Base-by-base conservation (phyloP, 2,888 invertebrate species). In the Choristoneura rosaceana region DNA sequence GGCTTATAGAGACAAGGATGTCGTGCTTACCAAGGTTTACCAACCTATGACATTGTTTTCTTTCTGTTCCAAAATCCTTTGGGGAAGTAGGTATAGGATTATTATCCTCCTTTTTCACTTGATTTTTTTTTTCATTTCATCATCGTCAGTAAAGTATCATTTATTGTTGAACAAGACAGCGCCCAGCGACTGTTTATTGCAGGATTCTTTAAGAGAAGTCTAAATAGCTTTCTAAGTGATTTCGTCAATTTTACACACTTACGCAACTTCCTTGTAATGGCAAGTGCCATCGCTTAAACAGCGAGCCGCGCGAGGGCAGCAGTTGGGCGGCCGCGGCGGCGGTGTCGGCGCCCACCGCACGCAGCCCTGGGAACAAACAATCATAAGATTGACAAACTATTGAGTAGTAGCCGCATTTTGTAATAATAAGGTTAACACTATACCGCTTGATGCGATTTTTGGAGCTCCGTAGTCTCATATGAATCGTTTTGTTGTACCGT, bases 231-330 rank as follows among this genome's bases (percentile, higher is more conserved):
- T 43, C 12, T 10, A 12, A 12, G 3, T 12, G 12, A 43, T 12
- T 2, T 43, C 12, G 12, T 47, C 8, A 17, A 3, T 3, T 34
- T 14, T 8, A 4, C 4, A 38, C 38, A 64, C 93, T 89, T 77
- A 93, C 93, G 91, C 83, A 55, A 95, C 91, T 52, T 96, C 97
- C 76, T 96, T 95, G 82, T 96, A 97, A 68, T 94, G 91, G 82
- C 98, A 98, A 0, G 97, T 97, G 0, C 98, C 98, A 83, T 98
- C 98, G 84, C 96, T 96, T 73, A 96, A 95, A 78, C 98, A 98
- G 47, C 95, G 94, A 74, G 98, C 96, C 75, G 96, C 95, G 77
- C 97, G 95, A 0, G 98, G 97, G 82, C 98, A 98, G 86, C 98
- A 98, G 79, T 96, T 95, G 0, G 98, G 98, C 0, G 97, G 96